Conservation (phyloP, 2,888 invertebrate genomes). For the Troides helena region DNA sequence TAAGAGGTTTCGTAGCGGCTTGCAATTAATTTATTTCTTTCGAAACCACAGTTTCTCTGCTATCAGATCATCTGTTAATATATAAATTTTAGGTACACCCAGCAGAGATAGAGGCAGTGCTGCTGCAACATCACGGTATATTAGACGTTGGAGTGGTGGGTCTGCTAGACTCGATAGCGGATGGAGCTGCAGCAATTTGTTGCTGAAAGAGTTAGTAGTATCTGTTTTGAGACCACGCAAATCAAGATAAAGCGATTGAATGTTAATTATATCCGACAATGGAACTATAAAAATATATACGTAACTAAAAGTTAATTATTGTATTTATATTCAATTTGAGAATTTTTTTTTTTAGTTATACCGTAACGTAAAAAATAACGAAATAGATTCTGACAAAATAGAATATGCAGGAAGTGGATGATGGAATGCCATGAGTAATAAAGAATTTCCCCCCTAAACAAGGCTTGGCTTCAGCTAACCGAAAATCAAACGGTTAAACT, state of each 20-base stretch:
- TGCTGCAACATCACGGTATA: conserved; percentile 84
- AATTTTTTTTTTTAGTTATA: no score
- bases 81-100: conserved; percentile 83
- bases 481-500: not conserved
- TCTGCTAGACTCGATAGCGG: conserved; percentile 83
- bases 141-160: conserved; percentile 90
- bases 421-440: no score
- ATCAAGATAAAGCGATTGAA: not conserved
- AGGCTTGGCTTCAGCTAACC: not conserved
- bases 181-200: conserved; percentile 80
- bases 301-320: not conserved
- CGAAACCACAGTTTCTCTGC: not conserved
- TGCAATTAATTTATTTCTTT: not conserved
- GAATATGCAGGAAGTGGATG: no score
- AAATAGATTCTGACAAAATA: no score
- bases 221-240: not conserved
- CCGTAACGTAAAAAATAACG: no score
- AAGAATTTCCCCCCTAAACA: no score
- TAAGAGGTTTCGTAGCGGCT: not conserved
- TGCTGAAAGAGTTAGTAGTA: conserved; percentile 65
- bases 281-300: not conserved
- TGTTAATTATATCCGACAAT: not conserved
- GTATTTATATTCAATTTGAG: not conserved
- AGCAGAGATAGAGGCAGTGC: conserved; percentile 88
- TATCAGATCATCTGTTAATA: not conserved